A percentile compares a stretch with the other conserved stretches of the same genome.
These are phyloP conservation scores for Dicycla oo DNA, from an alignment of 2,888 invertebrate genomes.

Conservation along the genomic window DNA sequence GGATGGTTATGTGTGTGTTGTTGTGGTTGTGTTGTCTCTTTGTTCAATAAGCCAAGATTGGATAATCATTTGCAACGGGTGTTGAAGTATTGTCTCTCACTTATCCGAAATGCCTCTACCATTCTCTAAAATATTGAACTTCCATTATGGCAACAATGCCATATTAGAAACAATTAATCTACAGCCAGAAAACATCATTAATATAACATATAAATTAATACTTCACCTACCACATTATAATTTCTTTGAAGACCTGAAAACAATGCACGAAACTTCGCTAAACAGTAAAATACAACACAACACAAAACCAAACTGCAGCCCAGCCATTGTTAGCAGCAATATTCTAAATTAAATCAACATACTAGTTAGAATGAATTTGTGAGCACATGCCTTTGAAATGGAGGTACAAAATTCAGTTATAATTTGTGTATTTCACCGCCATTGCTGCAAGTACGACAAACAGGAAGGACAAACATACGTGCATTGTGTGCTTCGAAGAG, in stretches of 20 bases:
- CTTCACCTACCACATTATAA: neutral
- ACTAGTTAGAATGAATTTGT: conserved; percentile 66
- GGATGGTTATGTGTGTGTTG: too few species aligned
- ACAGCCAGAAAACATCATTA: neutral
- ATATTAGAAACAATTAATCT: neutral
- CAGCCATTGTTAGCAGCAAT: conserved; percentile 54
- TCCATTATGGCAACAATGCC: neutral
- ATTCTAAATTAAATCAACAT: conserved; percentile 64
- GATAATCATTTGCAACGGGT: neutral
- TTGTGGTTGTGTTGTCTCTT: neutral
- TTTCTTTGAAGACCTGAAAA: conserved; percentile 24
- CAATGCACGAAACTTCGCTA: conserved; percentile 17
- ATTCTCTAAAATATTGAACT: neutral
- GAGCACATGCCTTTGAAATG: conserved; percentile 69
- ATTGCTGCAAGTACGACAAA: conserved; percentile 75
- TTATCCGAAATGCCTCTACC: neutral
- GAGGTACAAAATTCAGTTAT: conserved; percentile 81
- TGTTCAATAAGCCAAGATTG: neutral
- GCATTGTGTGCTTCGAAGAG: conserved; percentile 77
- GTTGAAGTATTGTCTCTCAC: neutral
- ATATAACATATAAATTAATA: neutral
- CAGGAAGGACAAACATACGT: conserved; percentile 81
- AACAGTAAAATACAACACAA: conserved; percentile 37
- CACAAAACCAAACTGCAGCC: conserved; percentile 22
- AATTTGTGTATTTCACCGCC: conserved; percentile 79